phyloP scores from a whole-genome alignment of 2,888 invertebrate species.

The Automeris io region DNA sequence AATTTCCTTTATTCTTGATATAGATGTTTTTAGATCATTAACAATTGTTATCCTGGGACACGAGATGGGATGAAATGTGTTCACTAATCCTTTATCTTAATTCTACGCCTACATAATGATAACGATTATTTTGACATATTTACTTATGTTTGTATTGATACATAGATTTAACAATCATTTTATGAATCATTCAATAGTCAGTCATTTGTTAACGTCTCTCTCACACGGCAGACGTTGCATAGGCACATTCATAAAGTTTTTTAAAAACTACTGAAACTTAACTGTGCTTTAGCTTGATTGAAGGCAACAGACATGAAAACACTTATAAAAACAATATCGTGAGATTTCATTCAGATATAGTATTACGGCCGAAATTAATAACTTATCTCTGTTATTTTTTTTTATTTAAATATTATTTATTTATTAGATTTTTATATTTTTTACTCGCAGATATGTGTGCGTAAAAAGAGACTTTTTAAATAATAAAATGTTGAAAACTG shows the following conservation, averaged over 20 bases:
- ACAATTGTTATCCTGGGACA: no score
- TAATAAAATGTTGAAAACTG: no score
- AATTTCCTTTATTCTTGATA: slow-evolving; percentile 10
- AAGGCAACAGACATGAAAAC: not conserved
- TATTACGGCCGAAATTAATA: no score
- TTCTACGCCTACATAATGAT: not conserved
- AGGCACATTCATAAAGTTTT: slow-evolving; percentile 7
- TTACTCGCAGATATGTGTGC: no score
- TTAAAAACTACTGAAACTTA: not conserved
- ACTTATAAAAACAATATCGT: not conserved
- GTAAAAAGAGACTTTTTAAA: no score
- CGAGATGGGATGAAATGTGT: no score
- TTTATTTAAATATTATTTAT: no score
- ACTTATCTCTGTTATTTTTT: no score
- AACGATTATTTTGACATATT: slow-evolving; percentile 8
- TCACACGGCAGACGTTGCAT: not conserved
- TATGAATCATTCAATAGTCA: slow-evolving; percentile 17
- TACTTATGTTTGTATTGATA: slow-evolving; percentile 16
- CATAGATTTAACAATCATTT: slow-evolving; percentile 15
- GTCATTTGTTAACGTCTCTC: slow-evolving; percentile 12
- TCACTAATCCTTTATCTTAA: no score
- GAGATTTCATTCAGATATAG: not conserved
- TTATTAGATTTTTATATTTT: no score
- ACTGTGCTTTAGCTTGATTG: no score
- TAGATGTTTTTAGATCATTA: slow-evolving; percentile 5